Base-by-base conservation (phyloP, 2,113 vertebrate species). In the Pseudorectes ferrugineus region DNA sequence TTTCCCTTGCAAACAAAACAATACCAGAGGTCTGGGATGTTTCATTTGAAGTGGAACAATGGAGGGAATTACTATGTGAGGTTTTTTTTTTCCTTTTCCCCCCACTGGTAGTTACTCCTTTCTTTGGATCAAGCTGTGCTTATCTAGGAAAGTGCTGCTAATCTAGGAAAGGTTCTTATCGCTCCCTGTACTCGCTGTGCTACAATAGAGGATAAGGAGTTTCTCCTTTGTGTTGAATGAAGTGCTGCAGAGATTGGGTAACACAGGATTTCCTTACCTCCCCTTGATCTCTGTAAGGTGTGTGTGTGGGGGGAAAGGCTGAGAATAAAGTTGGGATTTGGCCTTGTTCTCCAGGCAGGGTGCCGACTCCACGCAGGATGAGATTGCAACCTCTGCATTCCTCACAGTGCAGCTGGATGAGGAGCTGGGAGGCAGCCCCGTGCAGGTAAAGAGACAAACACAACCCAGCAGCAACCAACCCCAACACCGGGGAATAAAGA, bases 381-480 rank as follows among this genome's bases (percentile, higher is more conserved):
- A 99, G 91, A 98, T 99, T 4, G 96, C 99, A 4, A 96, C 99
- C 0, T 99, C 98, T 4, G 99, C 99, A 3, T 98, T 99, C 97
- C 98, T 99, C 59, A 97, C 95, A 0, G 97, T 98, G 5, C 98
- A 99, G 97, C 97, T 99, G 98, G 99, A 99, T 38, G 98, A 99
- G 15, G 98, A 99, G 95, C 98, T 99, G 12, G 99, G 99, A 13
- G 99, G 99, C 5, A 98, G 97, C 55, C 98, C 99, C 0, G 98
- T 99, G 40, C 99, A 99, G 99, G 99, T 99, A 97, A 88, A 61
- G 86, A 61, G 24, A 43, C 22, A 57, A 57, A 17, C 12, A 7
- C 26, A 49, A 1, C 46, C 31, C 49, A 25, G 21, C 38, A 52
- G 35, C 42, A 70, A 62, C 40, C 10, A 25, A 13, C 1, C 11